These are phyloP conservation scores for Lepisosteus osseus DNA, from an alignment of 2,113 vertebrate genomes.

Conservation along the genomic window DNA sequence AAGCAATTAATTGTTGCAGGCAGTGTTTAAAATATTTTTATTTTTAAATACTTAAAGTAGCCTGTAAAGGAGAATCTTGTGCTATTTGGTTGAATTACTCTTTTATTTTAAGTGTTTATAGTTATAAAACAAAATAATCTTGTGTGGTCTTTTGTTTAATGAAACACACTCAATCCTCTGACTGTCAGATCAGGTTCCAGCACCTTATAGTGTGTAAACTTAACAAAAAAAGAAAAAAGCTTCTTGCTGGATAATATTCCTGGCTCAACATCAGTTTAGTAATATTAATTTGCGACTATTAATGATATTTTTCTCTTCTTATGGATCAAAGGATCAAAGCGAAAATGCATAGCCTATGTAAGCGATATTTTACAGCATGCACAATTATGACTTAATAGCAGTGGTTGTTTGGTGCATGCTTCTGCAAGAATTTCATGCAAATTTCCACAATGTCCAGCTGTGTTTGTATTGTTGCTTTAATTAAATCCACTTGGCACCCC, in stretches of 20 bases:
- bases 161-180: conserved; percentile 39
- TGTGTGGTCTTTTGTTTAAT: conserved; percentile 63
- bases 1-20: no score
- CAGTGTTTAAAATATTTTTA: no score
- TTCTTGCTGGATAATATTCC: neutral
- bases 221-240: neutral
- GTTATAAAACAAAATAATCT: conserved; percentile 49
- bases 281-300: neutral
- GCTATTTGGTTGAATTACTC: conserved; percentile 47
- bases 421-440: conserved; percentile 4
- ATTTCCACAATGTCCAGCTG: conserved; percentile 45
- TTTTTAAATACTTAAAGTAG: no score
- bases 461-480: conserved; percentile 62
- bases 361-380: no score
- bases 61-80: conserved; percentile 44
- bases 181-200: conserved; percentile 41
- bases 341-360: no score
- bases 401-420: no score
- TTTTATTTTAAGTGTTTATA: conserved; percentile 59
- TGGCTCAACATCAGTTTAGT: neutral
- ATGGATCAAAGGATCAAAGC: no score
- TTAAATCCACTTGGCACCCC: conserved; percentile 52
- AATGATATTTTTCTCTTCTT: neutral
- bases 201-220: conserved; percentile 6
- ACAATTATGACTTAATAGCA: no score